Percentiles rank a stretch among this genome's conserved stretches.
These are phyloP conservation scores for Micropoecilia bifurca DNA, from an alignment of 2,797 vertebrate genomes.

Conservation along the genomic window DNA sequence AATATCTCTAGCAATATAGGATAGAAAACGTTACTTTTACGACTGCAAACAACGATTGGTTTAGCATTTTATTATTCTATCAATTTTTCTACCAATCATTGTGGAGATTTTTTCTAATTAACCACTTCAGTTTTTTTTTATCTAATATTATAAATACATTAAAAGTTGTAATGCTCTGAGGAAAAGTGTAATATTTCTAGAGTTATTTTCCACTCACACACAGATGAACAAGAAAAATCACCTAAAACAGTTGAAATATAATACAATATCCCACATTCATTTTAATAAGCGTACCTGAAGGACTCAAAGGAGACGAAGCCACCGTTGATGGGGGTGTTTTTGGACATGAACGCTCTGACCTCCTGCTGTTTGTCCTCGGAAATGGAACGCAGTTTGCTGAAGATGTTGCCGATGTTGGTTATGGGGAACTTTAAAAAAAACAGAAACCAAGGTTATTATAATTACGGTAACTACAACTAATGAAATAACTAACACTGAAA, in stretches of 20 bases:
- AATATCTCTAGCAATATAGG: not conserved
- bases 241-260: not conserved
- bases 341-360: constrained; percentile 82
- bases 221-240: not conserved
- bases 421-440: constrained; percentile 81
- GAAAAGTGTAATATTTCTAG: not conserved
- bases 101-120: too few relatives aligned
- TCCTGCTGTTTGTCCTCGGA: constrained; percentile 78
- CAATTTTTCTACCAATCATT: too few relatives aligned
- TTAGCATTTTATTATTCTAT: too few relatives aligned
- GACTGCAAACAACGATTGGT: too few relatives aligned
- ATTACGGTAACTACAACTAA: too few relatives aligned
- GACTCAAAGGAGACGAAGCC: constrained; percentile 82
- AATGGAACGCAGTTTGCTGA: constrained; percentile 85
- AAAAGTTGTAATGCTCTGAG: not conserved
- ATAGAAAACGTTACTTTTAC: not conserved
- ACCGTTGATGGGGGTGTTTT: constrained; percentile 74
- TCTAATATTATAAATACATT: too few relatives aligned
- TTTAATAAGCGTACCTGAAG: constrained; percentile 82
- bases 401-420: constrained; percentile 78
- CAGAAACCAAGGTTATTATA: constrained; percentile 28
- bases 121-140: too few relatives aligned
- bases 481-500: too few relatives aligned
- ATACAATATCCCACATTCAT: not conserved
- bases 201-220: not conserved